phyloP scores from a whole-genome alignment of 2,797 vertebrate genomes.

The Sandelia bainsii region DNA sequence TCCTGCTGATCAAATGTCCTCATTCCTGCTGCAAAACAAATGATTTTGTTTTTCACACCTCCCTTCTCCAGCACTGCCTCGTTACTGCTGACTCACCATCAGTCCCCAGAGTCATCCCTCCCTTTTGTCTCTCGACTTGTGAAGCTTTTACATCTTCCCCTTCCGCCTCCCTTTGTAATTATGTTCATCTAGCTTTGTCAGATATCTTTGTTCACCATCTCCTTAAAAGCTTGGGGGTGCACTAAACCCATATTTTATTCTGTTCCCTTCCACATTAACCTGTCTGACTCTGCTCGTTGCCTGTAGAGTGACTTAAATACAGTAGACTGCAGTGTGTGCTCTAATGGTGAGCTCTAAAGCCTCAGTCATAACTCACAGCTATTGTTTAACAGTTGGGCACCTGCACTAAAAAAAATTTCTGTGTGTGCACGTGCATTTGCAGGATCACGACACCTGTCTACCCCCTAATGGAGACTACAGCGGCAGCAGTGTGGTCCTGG shows the following conservation, averaged over 20 bases:
- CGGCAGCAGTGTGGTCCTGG: conserved; percentile 94
- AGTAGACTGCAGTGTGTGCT: conserved; percentile 39
- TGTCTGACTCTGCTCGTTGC: conserved; percentile 3
- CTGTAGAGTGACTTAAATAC: conserved; percentile 46
- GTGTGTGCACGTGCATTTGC: conserved; percentile 39
- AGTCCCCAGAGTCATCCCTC: conserved; percentile 62
- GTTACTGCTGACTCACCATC: conserved; percentile 74
- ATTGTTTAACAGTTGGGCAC: conserved; percentile 26
- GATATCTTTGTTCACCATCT: conserved; percentile 48
- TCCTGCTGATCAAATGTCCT: conserved; percentile 31
- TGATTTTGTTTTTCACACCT: conserved; percentile 51
- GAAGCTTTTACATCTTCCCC: conserved; percentile 36
- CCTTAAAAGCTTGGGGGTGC: conserved; percentile 39
- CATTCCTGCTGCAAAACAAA: conserved; percentile 38
- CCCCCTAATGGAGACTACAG: conserved; percentile 96
- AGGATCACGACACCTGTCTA: conserved; percentile 91
- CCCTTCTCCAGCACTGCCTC: conserved; percentile 52
- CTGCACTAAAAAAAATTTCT: conserved; percentile 6
- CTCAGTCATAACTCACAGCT: conserved; percentile 28
- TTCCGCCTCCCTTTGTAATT: conserved; percentile 34
- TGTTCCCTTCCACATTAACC: conserved; percentile 11
- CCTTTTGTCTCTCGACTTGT: conserved; percentile 40
- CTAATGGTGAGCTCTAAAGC: conserved; percentile 28
- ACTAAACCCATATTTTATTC: conserved; percentile 34
- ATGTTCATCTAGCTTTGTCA: conserved; percentile 40